Evolutionary conservation across 2,888 invertebrate species (phyloP).

Genomic region (Steinernema hermaphroditum): DNA sequence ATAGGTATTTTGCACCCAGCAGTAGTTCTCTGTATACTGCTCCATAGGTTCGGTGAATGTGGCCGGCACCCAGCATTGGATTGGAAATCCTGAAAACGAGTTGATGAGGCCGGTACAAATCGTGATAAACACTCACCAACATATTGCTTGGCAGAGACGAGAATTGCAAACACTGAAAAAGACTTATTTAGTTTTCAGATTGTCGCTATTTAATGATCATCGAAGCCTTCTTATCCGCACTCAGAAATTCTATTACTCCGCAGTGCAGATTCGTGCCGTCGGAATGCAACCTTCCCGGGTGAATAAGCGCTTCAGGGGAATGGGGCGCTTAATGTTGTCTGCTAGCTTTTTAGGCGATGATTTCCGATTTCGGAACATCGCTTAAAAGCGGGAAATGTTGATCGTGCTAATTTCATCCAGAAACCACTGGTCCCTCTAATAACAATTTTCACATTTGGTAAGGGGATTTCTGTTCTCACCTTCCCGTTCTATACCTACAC

Average conservation of each 20-base stretch:
- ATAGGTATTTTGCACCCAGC: slow-evolving; percentile 67
- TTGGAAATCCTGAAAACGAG: slow-evolving; percentile 53
- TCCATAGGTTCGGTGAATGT: slow-evolving; percentile 67
- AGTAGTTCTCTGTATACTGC: slow-evolving; percentile 67
- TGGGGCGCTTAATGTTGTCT: not conserved
- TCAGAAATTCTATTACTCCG: not conserved
- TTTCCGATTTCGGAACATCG: too few relatives aligned
- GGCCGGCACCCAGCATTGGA: slow-evolving; percentile 67
- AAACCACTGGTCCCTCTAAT: too few relatives aligned
- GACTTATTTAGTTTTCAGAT: not conserved
- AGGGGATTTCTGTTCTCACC: too few relatives aligned
- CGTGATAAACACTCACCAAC: slow-evolving; percentile 49
- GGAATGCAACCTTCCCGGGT: not conserved
- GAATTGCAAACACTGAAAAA: slow-evolving; percentile 66
- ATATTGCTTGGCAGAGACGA: slow-evolving; percentile 66
- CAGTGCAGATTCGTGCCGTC: not conserved
- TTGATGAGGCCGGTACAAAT: not conserved
- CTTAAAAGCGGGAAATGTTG: too few relatives aligned
- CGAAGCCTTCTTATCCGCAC: not conserved
- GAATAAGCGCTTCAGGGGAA: slow-evolving; percentile 13
- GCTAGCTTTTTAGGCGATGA: not conserved
- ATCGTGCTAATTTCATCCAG: too few relatives aligned
- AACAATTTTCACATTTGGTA: too few relatives aligned
- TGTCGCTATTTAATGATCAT: too few relatives aligned
- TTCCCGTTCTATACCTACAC: too few relatives aligned